phyloP scores from a whole-genome alignment of 35 echinoderm and acorn worm species.

The Heliocidaris tuberculata region DNA sequence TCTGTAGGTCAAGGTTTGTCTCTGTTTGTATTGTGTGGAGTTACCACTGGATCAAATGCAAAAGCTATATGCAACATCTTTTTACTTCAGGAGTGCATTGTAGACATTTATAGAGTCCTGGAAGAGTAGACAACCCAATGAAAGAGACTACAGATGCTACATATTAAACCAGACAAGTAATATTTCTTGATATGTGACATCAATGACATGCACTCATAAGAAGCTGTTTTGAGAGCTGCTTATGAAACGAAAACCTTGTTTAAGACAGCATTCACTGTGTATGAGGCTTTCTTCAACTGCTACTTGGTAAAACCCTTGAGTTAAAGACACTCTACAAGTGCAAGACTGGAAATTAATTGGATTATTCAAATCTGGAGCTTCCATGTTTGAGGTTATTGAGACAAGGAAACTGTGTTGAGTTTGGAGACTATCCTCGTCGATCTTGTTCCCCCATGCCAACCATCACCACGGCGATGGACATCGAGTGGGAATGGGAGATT shows the following conservation, averaged over 20 bases:
- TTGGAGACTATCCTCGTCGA: neutral
- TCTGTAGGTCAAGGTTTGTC: neutral
- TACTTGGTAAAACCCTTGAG: no score
- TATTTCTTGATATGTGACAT: no score
- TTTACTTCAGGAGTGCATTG: neutral
- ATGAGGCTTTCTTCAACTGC: no score
- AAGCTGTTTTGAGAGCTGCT: no score
- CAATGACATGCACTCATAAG: no score
- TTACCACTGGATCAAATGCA: neutral
- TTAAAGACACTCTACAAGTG: neutral
- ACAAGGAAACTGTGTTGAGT: neutral
- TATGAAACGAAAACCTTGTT: no score
- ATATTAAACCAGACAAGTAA: no score
- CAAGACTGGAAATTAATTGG: constrained; percentile 2
- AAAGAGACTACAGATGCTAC: neutral
- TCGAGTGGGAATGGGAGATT: constrained; percentile 77
- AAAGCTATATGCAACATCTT: neutral
- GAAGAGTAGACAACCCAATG: neutral
- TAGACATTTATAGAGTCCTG: neutral
- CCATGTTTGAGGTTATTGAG: neutral
- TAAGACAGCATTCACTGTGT: no score
- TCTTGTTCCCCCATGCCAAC: constrained; percentile 37
- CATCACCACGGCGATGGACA: constrained; percentile 40
- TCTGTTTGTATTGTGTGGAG: neutral
- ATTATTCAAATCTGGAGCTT: neutral